These are phyloP conservation scores for Idaea dimidiata DNA, from an alignment of 2,888 invertebrate genomes.

Conservation along the genomic window DNA sequence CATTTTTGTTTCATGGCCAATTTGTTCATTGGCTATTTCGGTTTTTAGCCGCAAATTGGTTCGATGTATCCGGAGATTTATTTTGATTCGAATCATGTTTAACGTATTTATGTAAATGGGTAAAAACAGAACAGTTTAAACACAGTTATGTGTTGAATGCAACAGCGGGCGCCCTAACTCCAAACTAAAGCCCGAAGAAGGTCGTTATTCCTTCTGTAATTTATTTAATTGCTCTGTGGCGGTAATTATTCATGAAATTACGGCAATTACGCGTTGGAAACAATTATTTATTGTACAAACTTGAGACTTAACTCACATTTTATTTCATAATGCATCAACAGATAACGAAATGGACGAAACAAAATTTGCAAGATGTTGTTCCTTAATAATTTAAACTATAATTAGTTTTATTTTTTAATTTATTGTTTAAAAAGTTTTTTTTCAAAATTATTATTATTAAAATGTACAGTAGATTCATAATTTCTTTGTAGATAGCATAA, in stretches of 20 bases:
- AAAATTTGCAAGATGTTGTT: conserved; percentile 22
- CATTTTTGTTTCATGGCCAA: conserved; percentile 27
- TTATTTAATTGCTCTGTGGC: conserved; percentile 81
- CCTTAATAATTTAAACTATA: conserved; percentile 16
- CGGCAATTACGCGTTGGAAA: conserved; percentile 79
- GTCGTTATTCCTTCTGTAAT: conserved; percentile 77
- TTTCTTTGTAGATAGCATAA: too few relatives aligned
- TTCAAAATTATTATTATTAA: not conserved
- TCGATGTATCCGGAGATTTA: conserved; percentile 21
- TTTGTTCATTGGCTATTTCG: conserved; percentile 20
- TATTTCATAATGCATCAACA: conserved; percentile 71
- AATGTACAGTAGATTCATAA: not conserved
- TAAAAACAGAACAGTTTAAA: not conserved
- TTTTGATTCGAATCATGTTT: not conserved
- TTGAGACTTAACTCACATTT: conserved; percentile 78
- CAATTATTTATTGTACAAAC: conserved; percentile 81
- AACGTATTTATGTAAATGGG: not conserved
- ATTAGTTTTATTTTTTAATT: conserved; percentile 21
- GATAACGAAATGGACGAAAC: conserved; percentile 57
- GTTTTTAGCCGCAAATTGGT: conserved; percentile 39
- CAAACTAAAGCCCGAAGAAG: conserved; percentile 75
- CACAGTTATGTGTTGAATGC: conserved; percentile 38
- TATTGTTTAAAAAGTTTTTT: conserved; percentile 2
- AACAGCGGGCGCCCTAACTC: conserved; percentile 71
- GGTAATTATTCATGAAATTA: conserved; percentile 81